phyloP scores from a whole-genome alignment of 1,140 invertebrate genomes.

The Streblospio benedicti region DNA sequence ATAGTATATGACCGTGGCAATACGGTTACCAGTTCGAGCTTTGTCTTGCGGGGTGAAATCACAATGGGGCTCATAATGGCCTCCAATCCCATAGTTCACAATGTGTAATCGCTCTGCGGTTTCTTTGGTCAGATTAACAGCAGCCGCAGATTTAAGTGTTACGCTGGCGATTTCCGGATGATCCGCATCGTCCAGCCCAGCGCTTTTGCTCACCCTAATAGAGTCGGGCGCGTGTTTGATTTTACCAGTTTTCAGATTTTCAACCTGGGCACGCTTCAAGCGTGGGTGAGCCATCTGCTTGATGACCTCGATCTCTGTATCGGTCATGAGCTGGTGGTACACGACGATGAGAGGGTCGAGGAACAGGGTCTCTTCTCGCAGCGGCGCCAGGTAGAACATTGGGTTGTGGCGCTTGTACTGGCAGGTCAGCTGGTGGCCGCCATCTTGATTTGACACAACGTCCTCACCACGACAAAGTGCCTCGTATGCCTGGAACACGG shows the following conservation, averaged over 20 bases:
- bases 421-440: too few relatives aligned
- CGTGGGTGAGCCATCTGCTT: slow-evolving; percentile 76
- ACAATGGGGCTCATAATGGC: slow-evolving; percentile 98
- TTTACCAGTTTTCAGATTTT: too few relatives aligned
- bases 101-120: slow-evolving; percentile 86
- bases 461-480: slow-evolving; percentile 82
- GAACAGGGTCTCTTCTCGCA: slow-evolving; percentile 84
- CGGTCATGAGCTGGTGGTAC: slow-evolving; percentile 80
- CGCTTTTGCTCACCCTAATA: too few relatives aligned
- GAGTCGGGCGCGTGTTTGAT: too few relatives aligned
- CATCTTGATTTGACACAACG: too few relatives aligned
- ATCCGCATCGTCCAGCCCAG: slow-evolving; percentile 83
- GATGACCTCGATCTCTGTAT: slow-evolving; percentile 80
- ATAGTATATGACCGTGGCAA: slow-evolving; percentile 82
- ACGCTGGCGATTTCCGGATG: slow-evolving; percentile 65
- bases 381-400: slow-evolving; percentile 70
- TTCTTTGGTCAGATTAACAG: slow-evolving; percentile 73
- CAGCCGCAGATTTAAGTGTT: slow-evolving; percentile 54
- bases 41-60: slow-evolving; percentile 80
- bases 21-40: slow-evolving; percentile 71
- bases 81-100: slow-evolving; percentile 97
- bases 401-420: slow-evolving; percentile 62
- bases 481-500: slow-evolving; percentile 58
- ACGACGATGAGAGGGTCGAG: slow-evolving; percentile 76
- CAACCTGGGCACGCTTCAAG: too few relatives aligned